A percentile compares a stretch with the other conserved stretches of the same genome.
Conservation (phyloP, 2,113 vertebrate genomes). For the Charadrius vociferus region DNA sequence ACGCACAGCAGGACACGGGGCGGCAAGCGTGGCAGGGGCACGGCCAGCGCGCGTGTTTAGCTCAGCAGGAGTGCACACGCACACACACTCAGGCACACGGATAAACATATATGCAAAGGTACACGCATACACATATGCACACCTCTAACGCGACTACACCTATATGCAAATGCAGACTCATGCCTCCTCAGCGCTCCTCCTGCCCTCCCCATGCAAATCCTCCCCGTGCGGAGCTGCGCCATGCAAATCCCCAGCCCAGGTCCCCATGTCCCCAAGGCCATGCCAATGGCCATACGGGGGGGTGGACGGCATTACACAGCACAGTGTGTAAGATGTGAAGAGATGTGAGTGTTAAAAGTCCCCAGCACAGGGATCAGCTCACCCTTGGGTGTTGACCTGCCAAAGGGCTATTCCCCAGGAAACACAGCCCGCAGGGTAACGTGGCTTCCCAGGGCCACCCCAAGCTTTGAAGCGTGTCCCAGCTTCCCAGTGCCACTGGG, state of each 20-base stretch:
- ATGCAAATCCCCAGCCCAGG: background rate
- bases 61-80: background rate
- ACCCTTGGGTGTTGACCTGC: background rate
- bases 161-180: background rate
- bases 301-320: accelerated
- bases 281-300: background rate
- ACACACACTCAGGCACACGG: too few species aligned
- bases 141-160: background rate
- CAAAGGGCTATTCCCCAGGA: background rate
- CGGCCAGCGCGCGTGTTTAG: accelerated
- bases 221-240: background rate
- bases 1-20: background rate
- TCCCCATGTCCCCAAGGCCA: background rate
- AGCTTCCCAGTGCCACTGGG: background rate
- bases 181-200: accelerated
- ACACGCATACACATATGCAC: accelerated
- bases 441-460: background rate
- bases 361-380: accelerated
- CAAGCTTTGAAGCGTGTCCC: background rate
- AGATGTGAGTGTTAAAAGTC: background rate
- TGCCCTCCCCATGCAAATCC: conserved; percentile 3
- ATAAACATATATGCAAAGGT: background rate
- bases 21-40: background rate
- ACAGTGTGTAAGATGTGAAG: too few species aligned
- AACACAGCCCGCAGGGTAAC: background rate